Evolutionary conservation across 2,888 invertebrate species (phyloP), one percentile per base, ranked within the genome.

Genomic region (Acanthococcus lagerstroemiae): DNA sequence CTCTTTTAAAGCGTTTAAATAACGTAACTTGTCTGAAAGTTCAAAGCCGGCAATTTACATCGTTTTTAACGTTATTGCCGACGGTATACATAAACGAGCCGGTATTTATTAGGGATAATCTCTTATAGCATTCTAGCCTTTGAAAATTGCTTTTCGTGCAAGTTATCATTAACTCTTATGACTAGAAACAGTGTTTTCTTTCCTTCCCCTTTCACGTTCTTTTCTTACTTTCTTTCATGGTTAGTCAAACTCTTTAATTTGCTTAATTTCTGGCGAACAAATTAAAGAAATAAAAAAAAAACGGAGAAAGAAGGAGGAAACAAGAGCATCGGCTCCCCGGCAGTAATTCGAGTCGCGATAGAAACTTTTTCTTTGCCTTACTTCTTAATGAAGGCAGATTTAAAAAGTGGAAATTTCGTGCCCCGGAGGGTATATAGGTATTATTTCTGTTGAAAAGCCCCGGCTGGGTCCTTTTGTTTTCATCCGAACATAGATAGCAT

Each of bases 41-140:
- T 60, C 60, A 60, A 60, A 60, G 60, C 60, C 60, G 60, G 60
- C 60, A 60, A 60, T 60, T 60, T 60, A 60, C 60, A 60, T 60
- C 60, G 60, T 60, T 60, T 46, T 60, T 60, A 48, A 60, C 60
- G 60, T 60, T 60, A 46, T 46, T 48, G 60, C 60, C 60, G 27
- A 48, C 48, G 60, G 60, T 60, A 46, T 60, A 60, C 48, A 60
- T 60, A 60, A 45, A 48, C 48, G 46, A 60, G 46, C 60, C 45
- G 60, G 48, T 26, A 46, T 60, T 60, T 45, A 26, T 60, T 46
- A 26, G 46, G 60, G 27, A 60, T 60, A 60, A 60, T 60, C 60
- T 60, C 48, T 60, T 60, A 60, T 60, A 48, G 60, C 60, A 60
- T 60, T 60, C 48, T 48, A 60, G 45, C 60, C 48, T 60, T 60